Evolutionary conservation across 2,797 vertebrate species (phyloP), one percentile per base, ranked within the genome.

Genomic region (Lycodopsis pacificus): DNA sequence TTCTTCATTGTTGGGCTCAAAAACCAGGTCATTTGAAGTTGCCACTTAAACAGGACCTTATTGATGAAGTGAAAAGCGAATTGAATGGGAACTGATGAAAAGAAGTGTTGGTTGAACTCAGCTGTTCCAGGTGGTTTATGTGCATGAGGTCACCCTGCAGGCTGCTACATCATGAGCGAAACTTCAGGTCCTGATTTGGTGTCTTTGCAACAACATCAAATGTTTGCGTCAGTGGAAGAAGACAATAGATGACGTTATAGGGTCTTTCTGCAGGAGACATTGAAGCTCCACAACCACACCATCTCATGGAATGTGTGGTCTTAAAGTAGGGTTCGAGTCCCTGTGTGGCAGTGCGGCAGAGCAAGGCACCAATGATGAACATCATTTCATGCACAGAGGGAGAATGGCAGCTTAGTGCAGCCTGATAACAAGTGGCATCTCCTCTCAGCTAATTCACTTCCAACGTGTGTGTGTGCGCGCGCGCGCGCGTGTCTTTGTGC

Each of bases 401-500:
- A 54, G 30, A 3, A 8, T 32, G 63, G 44, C 65, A 70, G 73
- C 64, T 30, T 27, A 49, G 25, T 58, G 62, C 70, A 57, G 68
- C 71, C 69, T 30, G 25, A 20, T 59, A n/a, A 77, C 69, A 71
- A 61, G 79, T 74, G 58, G 42, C 73, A 53, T 69, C 13, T 34
- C 5, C 25, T 44, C 19, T 68, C 58, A 30, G 70, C 49, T 44
- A 12, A 20, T 40, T 77, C 49, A 57, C 30, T 2, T 51, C 8
- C 7, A 30, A 15, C 14, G 42, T 42, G 20, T 9, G 20, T 49
- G 71, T 11, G 49, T n/a, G 51, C 71, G 81, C 10, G 79, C 1
- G 78, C 1, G 53, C 71, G 81, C 12, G 79, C 1, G 78, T 2
- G 53, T 38, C 75, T 83, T 71, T 86, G 81, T 80, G n/a, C 44